Percentiles rank a stretch among this genome's conserved stretches.
phyloP scores from a whole-genome alignment of 2,113 vertebrate species.

The Crotalus viridis region DNA sequence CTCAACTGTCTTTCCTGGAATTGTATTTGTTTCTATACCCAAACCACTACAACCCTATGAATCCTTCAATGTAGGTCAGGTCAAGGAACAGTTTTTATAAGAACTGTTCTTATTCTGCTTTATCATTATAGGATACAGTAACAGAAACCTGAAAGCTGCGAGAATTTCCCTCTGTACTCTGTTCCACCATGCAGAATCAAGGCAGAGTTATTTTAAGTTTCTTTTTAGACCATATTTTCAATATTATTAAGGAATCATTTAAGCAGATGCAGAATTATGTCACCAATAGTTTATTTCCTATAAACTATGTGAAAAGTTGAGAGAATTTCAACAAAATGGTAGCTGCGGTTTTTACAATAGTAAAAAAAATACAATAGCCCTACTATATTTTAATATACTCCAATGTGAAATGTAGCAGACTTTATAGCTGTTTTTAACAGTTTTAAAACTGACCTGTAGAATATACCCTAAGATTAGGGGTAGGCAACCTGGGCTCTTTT shows the following conservation, averaged over 20 bases:
- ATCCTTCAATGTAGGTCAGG: background rate
- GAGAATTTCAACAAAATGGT: background rate
- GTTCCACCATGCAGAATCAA: background rate
- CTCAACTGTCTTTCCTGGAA: background rate
- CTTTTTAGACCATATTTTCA: background rate
- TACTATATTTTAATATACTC: background rate
- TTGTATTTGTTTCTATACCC: background rate
- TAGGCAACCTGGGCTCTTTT: too few species aligned
- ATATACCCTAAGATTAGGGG: slow-evolving; percentile 23
- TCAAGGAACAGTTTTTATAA: background rate
- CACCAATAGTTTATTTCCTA: background rate
- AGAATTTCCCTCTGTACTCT: background rate
- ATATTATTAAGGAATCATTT: background rate
- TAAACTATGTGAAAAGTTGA: background rate
- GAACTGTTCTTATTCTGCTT: background rate
- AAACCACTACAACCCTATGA: background rate
- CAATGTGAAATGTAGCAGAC: background rate
- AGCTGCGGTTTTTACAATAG: background rate
- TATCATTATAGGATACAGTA: background rate
- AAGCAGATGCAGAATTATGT: background rate
- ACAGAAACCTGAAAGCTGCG: background rate
- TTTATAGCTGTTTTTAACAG: background rate
- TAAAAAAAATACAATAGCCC: background rate
- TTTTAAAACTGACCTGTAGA: slow-evolving; percentile 12
- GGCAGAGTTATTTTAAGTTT: background rate